Evolutionary conservation across 2,797 vertebrate genomes (phyloP), one percentile per base, ranked within the genome.

Genomic region (Zonotrichia albicollis): DNA sequence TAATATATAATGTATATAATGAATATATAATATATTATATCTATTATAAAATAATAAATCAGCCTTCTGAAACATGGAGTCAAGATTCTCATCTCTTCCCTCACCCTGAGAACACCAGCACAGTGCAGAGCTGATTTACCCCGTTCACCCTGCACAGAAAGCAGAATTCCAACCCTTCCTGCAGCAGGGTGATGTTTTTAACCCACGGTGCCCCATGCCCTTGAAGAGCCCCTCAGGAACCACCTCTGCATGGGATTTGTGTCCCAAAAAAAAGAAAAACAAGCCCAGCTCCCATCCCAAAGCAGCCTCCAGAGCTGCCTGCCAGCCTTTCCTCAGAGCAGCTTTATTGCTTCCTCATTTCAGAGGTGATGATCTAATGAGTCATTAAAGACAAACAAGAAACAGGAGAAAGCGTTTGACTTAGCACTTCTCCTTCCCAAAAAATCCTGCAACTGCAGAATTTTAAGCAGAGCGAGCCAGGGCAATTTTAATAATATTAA

Each of bases 301-400:
- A 6, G 43, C 53, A 60, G 16, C 32, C 50, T 10, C 13, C 46
- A 7, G 16, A 75, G 13, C 32, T 8, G 16, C 43, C 42, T 45
- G 73, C 65, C 61, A 71, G 70, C 11, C 92, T 85, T 43, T 46
- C 65, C 83, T 81, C 74, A 16, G 16, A 81, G 94, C 85, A 42
- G 83, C 30, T 55, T 92, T 75, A 43, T 62, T 70, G 14, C 86
- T 70, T 81, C 84, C 91, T 94, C 94, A n/a, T 92, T 92, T 89
- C 93, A 29, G 87, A 94, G 96, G 95, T 96, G 95, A 90, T 94
- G 75, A 96, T 96, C 95, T 95, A 95, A 93, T 90, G 95, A 97
- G 92, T 97, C 97, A 96, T 77, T 87, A 96, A 87, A 90, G 74
- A 22, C 71, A 94, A 76, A 85, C 61, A 60, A 96, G 86, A 84